These are phyloP conservation scores for Drosophila tanythrix DNA, from an alignment of 2,888 invertebrate genomes.

Conservation along the genomic window DNA sequence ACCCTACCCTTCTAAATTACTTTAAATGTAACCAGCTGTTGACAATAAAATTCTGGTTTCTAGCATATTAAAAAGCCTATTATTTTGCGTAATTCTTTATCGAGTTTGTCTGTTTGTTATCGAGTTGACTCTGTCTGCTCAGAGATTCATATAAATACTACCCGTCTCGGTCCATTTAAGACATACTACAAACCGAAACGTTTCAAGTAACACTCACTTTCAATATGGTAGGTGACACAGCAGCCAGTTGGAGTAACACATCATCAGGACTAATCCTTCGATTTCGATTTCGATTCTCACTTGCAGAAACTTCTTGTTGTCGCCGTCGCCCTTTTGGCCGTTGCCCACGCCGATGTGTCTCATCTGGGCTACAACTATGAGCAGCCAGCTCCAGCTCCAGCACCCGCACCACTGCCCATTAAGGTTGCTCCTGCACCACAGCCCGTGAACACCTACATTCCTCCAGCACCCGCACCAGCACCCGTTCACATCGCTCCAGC, in stretches of 20 bases:
- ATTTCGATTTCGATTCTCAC: not conserved
- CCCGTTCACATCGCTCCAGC: constrained; percentile 31
- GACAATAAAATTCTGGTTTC: constrained; percentile 75
- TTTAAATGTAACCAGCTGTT: constrained; percentile 51
- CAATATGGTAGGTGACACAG: constrained; percentile 62
- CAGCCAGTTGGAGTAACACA: not conserved
- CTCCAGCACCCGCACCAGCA: constrained; percentile 54
- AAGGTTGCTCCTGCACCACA: constrained; percentile 26
- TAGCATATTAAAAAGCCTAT: constrained; percentile 75
- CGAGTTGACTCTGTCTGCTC: constrained; percentile 9
- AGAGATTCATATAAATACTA: constrained; percentile 66
- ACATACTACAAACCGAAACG: constrained; percentile 59
- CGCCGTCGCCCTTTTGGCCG: constrained; percentile 73
- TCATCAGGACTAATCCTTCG: constrained; percentile 22
- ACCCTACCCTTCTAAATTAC: constrained; percentile 40
- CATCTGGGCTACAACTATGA: constrained; percentile 75
- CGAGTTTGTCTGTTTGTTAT: constrained; percentile 24
- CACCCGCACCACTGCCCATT: constrained; percentile 28
- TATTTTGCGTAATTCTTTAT: constrained; percentile 68
- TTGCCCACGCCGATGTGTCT: constrained; percentile 76
- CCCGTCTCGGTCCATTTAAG: constrained; percentile 8
- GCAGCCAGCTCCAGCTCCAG: constrained; percentile 53
- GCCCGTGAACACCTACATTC: constrained; percentile 51
- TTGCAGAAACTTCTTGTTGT: constrained; percentile 75
- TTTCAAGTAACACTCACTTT: constrained; percentile 59